Evolutionary conservation across 2,888 invertebrate genomes (phyloP).

Genomic region (Lasioglossum leucozonium): DNA sequence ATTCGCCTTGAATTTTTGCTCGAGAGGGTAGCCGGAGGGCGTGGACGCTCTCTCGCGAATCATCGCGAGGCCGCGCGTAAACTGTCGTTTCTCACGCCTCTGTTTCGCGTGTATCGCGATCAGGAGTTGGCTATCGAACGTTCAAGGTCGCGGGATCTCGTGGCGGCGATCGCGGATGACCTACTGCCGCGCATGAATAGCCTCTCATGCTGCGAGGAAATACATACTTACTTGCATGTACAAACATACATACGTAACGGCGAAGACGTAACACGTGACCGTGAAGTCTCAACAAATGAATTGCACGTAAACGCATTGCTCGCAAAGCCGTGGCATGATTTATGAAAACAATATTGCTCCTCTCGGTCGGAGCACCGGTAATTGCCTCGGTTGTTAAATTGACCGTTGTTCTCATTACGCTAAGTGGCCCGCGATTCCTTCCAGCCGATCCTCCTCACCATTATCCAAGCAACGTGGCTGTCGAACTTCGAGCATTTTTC

Average conservation of each 20-base stretch:
- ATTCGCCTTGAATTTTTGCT: neutral
- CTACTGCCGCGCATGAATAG: conserved; percentile 61
- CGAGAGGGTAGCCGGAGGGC: neutral
- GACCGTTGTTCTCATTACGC: conserved; percentile 8
- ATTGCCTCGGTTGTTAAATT: conserved; percentile 8
- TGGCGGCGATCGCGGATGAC: conserved; percentile 62
- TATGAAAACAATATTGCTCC: conserved; percentile 52
- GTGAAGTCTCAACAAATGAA: conserved; percentile 69
- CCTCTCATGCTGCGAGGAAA: conserved; percentile 63
- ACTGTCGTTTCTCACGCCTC: conserved; percentile 39
- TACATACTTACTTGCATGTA: no score
- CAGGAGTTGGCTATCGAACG: conserved; percentile 32
- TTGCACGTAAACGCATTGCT: conserved; percentile 62
- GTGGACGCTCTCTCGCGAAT: conserved; percentile 1
- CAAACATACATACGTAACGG: conserved; percentile 51
- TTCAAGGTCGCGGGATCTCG: conserved; percentile 58
- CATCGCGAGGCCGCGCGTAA: neutral
- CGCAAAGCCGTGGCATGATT: conserved; percentile 48
- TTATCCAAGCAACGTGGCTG: neutral
- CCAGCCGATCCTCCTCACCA: neutral
- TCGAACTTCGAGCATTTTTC: neutral
- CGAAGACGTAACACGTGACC: conserved; percentile 72
- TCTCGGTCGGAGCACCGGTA: neutral
- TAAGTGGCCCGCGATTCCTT: neutral
- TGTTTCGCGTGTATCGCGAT: conserved; percentile 20